These are phyloP conservation scores for Odontesthes bonariensis DNA, from an alignment of 2,113 vertebrate genomes.

Conservation along the genomic window DNA sequence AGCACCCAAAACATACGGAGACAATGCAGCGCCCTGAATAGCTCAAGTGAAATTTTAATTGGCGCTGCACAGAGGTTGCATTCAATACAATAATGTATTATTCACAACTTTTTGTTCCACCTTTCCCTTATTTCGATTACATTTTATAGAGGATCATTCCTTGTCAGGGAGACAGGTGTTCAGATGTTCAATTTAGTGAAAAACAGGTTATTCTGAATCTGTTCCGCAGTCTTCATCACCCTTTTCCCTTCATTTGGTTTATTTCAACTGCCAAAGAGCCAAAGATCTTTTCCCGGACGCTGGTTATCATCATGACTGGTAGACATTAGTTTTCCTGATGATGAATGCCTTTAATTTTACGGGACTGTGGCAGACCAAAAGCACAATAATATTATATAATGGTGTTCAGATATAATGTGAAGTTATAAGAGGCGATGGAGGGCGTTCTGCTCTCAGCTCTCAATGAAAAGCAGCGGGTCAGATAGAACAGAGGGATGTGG, in stretches of 20 bases:
- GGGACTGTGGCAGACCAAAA: conserved; percentile 17
- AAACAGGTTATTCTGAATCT: conserved; percentile 3
- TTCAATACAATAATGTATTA: conserved; percentile 6
- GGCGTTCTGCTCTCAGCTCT: conserved; percentile 8
- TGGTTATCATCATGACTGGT: conserved; percentile 48
- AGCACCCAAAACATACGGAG: conserved; percentile 9
- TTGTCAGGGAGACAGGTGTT: not conserved
- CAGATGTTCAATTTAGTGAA: not conserved
- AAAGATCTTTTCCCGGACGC: conserved; percentile 31
- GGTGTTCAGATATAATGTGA: conserved; percentile 59
- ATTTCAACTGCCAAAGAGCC: conserved; percentile 13
- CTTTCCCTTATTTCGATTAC: not conserved
- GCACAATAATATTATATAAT: conserved; percentile 52
- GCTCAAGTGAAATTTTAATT: conserved; percentile 66
- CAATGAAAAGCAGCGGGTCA: conserved; percentile 17
- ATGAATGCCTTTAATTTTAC: conserved; percentile 40
- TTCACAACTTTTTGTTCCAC: not conserved
- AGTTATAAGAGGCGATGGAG: conserved; percentile 49
- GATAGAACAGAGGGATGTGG: not conserved
- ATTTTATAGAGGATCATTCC: not conserved
- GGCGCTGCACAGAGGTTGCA: not conserved
- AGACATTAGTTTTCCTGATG: conserved; percentile 47
- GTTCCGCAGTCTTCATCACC: conserved; percentile 16
- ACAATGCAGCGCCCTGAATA: conserved; percentile 25
- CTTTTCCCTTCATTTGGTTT: conserved; percentile 18